Percentiles rank a stretch among this genome's conserved stretches.
Evolutionary conservation across 1,140 invertebrate species (phyloP).

Genomic region (Neodiprion virginianus): DNA sequence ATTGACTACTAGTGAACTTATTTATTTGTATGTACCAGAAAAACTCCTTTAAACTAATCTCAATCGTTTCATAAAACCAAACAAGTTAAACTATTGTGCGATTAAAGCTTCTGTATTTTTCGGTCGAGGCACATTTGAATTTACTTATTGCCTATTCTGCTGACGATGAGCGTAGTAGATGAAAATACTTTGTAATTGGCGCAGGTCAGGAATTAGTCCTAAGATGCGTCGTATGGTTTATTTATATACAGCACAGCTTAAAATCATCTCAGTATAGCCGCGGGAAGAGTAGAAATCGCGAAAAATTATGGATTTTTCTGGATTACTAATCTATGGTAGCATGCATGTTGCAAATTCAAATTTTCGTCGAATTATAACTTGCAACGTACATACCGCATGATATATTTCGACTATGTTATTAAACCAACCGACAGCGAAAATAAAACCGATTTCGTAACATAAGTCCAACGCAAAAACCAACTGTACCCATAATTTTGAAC

Average conservation of each 20-base stretch:
- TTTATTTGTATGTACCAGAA: too few relatives aligned
- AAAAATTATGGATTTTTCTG: slow-evolving; percentile 26
- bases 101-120: too few relatives aligned
- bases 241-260: slow-evolving; percentile 35
- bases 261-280: slow-evolving; percentile 44
- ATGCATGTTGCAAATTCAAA: neutral
- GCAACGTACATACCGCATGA: neutral
- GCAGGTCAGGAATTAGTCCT: slow-evolving; percentile 31
- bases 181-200: neutral
- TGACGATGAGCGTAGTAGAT: neutral
- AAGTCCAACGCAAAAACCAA: too few relatives aligned
- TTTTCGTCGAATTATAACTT: neutral
- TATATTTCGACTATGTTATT: slow-evolving; percentile 14
- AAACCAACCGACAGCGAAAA: too few relatives aligned
- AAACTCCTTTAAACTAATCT: too few relatives aligned
- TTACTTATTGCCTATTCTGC: neutral
- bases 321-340: neutral
- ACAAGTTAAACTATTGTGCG: too few relatives aligned
- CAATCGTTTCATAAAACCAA: too few relatives aligned
- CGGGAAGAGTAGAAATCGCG: slow-evolving; percentile 49
- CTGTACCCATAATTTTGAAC: too few relatives aligned
- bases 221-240: slow-evolving; percentile 38
- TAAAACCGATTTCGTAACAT: too few relatives aligned
- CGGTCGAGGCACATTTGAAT: too few relatives aligned
- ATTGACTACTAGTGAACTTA: too few relatives aligned